Base-by-base conservation (phyloP, 2,888 invertebrate genomes). In the Dynastes hyllus region DNA sequence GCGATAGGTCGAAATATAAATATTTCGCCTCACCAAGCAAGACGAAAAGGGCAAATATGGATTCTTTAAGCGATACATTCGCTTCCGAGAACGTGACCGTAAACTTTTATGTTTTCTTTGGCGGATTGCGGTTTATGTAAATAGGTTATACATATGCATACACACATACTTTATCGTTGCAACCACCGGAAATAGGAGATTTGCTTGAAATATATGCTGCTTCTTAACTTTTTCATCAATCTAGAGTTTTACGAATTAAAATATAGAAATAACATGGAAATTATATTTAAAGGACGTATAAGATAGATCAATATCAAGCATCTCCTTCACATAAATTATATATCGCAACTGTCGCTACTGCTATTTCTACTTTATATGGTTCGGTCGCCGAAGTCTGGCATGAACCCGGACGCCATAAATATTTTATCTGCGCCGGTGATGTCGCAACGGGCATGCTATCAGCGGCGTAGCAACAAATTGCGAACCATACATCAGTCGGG, bases 391-490 rank as follows among this genome's bases (percentile, higher is more conserved):
- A 63, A 11, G 29, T 13, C 65, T 22, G 61, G n/a, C 27, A 16
- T 27, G 6, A 13, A 9, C 45, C 65, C 29, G 4, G 53, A 37
- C 8, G 58, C 58, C 29, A 77, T 77, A 77, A 77, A 77, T 77
- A 77, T 77, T 77, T 77, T 77, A 77, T 77, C 67, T 70, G 69
- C 69, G 53, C 69, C 70, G 67, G 13, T 58, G 70, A 37, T 9
- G 45, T 40, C 40, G 65, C 13, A 65, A 65, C n/a, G 4, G 29
- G 11, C 37, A n/a, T 13, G 32, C 1, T 65, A 32, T 65, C 65
- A 32, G 13, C 11, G 32, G n/a, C 13, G 32, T n/a, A 32, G 6
- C 32, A 65, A 32, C n/a, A 65, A 65, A 65, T 32, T 29, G 32
- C 37, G 65, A 9, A 8, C 55, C 55, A 55, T 55, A 55, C 16